Evolutionary conservation across 1,140 invertebrate genomes (phyloP).

Genomic region (Sinonovacula constricta): DNA sequence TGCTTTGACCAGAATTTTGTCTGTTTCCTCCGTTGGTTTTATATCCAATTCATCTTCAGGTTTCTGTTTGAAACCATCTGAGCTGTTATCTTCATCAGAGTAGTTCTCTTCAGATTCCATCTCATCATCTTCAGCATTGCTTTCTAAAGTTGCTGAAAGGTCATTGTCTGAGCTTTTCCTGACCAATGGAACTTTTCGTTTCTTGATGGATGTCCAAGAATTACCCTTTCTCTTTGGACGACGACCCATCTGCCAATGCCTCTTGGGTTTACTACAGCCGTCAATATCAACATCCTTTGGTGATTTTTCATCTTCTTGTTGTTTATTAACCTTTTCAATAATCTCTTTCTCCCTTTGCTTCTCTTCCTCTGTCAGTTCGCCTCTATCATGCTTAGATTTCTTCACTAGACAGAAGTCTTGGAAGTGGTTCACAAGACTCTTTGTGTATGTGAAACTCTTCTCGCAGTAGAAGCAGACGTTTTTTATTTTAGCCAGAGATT

Average conservation of each 20-base stretch:
- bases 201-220: conserved; percentile 58
- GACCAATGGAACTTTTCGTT: conserved; percentile 46
- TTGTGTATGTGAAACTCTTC: conserved; percentile 68
- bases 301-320: conserved; percentile 57
- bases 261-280: conserved; percentile 12
- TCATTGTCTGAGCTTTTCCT: conserved; percentile 3
- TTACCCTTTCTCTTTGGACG: conserved; percentile 50
- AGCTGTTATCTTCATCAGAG: neutral
- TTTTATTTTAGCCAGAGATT: conserved; percentile 41
- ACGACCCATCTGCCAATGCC: conserved; percentile 35
- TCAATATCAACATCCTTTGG: conserved; percentile 22
- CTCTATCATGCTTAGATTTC: conserved; percentile 49
- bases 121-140: conserved; percentile 16
- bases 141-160: conserved; percentile 7
- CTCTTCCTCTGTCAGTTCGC: conserved; percentile 55
- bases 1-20: no score
- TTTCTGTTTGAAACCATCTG: no score
- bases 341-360: conserved; percentile 58
- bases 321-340: conserved; percentile 48
- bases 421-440: conserved; percentile 66
- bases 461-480: conserved; percentile 66
- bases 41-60: no score
- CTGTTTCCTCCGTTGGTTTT: no score
- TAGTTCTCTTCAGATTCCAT: neutral
- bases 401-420: conserved; percentile 62